Evolutionary conservation across 2,113 vertebrate species (phyloP).

Genomic region (Indri indri): DNA sequence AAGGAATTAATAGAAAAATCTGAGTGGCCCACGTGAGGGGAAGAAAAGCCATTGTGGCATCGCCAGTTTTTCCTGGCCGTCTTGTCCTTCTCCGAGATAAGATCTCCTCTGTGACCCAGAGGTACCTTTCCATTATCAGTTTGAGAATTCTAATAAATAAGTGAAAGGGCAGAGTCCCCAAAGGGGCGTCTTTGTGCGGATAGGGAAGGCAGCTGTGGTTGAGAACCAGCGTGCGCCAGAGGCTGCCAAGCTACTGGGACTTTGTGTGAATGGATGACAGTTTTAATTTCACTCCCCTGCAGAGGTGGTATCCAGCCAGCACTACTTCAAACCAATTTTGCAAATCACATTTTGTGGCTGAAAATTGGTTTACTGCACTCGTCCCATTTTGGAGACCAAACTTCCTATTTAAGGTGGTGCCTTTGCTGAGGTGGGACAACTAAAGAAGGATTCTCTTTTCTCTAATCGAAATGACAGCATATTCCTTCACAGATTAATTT

Average conservation of each 20-base stretch:
- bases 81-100: neutral
- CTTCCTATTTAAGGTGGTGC: neutral
- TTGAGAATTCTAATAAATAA: slow-evolving; percentile 1
- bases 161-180: neutral
- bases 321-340: slow-evolving; percentile 65
- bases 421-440: neutral
- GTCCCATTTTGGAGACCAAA: neutral
- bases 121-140: neutral
- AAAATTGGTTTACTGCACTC: slow-evolving; percentile 64
- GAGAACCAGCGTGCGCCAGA: slow-evolving; percentile 51
- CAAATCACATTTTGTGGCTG: slow-evolving; percentile 66
- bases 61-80: neutral
- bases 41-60: accelerated
- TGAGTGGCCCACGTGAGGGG: neutral
- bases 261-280: slow-evolving; percentile 73
- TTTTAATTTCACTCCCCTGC: slow-evolving; percentile 77
- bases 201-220: slow-evolving; percentile 72
- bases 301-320: slow-evolving; percentile 65
- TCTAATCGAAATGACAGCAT: slow-evolving; percentile 71
- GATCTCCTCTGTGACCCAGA: neutral
- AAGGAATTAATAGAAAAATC: slow-evolving; percentile 21
- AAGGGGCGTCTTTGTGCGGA: slow-evolving; percentile 5
- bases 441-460: slow-evolving; percentile 47
- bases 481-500: slow-evolving; percentile 71
- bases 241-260: slow-evolving; percentile 62